A percentile compares a stretch with the other conserved stretches of the same genome.
Evolutionary conservation across 2,888 invertebrate species (phyloP).

Genomic region (Aphelenchoides bicaudatus): DNA sequence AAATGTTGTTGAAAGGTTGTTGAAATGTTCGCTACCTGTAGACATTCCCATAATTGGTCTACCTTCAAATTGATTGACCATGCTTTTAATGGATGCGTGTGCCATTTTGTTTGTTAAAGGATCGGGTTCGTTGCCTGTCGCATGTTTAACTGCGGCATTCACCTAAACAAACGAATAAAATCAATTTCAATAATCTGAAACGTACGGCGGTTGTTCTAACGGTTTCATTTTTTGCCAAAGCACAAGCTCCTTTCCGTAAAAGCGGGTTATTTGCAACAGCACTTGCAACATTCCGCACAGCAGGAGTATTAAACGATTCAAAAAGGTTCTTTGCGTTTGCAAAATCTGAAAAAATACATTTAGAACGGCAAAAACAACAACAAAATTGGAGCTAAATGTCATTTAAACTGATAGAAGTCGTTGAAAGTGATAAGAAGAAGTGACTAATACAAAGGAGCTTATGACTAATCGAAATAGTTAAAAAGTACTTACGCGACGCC

Average conservation of each 20-base stretch:
- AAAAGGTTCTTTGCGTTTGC: constrained; percentile 28
- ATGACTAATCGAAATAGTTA: background rate
- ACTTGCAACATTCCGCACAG: constrained; percentile 21
- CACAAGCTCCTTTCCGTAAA: constrained; percentile 32
- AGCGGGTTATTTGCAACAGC: constrained; percentile 31
- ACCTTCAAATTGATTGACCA: constrained; percentile 32
- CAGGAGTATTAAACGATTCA: constrained; percentile 28
- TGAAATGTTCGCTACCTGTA: background rate
- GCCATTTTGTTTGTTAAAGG: constrained; percentile 17
- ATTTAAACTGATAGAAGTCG: constrained; percentile 1
- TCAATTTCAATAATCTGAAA: too few species aligned
- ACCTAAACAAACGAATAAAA: too few species aligned
- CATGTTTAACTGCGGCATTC: constrained; percentile 26
- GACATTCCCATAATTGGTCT: constrained; percentile 30
- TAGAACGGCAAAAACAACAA: constrained; percentile 13
- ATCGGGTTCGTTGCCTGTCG: constrained; percentile 15
- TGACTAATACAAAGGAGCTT: background rate
- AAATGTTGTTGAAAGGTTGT: background rate
- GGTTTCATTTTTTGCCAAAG: constrained; percentile 36
- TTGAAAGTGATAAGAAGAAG: background rate
- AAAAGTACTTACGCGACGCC: background rate
- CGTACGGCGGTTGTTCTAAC: constrained; percentile 32
- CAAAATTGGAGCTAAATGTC: constrained; percentile 10
- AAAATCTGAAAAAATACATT: constrained; percentile 19
- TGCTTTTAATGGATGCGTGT: constrained; percentile 22